These are phyloP conservation scores for Acromyrmex charruanus DNA, from an alignment of 1,140 invertebrate genomes.

Conservation along the genomic window DNA sequence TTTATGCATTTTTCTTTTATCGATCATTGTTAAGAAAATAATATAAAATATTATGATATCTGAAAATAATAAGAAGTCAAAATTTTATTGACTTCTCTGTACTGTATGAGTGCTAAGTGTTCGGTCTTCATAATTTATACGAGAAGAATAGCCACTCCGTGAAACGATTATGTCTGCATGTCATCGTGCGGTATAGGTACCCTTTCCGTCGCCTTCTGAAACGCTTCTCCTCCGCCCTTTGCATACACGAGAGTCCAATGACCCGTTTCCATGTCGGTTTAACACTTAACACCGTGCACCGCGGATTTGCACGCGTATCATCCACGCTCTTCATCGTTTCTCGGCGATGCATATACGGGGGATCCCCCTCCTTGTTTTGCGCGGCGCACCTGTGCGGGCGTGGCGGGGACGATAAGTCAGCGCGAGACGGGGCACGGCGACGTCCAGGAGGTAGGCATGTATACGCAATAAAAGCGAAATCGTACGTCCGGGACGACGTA, in stretches of 20 bases:
- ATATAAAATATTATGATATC: background rate
- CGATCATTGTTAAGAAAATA: background rate
- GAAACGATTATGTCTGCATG: conserved; percentile 16
- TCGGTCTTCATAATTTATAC: background rate
- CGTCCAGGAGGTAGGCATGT: conserved; percentile 17
- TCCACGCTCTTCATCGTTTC: conserved; percentile 61
- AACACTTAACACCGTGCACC: conserved; percentile 68
- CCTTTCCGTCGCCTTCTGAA: conserved; percentile 6
- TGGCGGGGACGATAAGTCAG: conserved; percentile 63
- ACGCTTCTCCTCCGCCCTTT: conserved; percentile 21
- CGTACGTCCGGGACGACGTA: conserved; percentile 52
- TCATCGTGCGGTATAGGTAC: background rate
- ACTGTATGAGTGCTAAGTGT: background rate
- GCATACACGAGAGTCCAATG: conserved; percentile 59
- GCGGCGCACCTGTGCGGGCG: conserved; percentile 58
- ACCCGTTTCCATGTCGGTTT: conserved; percentile 71
- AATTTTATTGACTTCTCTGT: background rate
- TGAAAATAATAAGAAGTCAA: background rate
- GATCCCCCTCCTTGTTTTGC: background rate
- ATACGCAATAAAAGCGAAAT: conserved; percentile 69
- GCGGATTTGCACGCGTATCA: conserved; percentile 72
- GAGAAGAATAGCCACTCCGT: background rate
- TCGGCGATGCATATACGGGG: conserved; percentile 27
- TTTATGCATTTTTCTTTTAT: background rate
- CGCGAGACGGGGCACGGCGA: background rate